Conservation (phyloP, 2,113 vertebrate genomes). For the Corythoichthys haematopterus region DNA sequence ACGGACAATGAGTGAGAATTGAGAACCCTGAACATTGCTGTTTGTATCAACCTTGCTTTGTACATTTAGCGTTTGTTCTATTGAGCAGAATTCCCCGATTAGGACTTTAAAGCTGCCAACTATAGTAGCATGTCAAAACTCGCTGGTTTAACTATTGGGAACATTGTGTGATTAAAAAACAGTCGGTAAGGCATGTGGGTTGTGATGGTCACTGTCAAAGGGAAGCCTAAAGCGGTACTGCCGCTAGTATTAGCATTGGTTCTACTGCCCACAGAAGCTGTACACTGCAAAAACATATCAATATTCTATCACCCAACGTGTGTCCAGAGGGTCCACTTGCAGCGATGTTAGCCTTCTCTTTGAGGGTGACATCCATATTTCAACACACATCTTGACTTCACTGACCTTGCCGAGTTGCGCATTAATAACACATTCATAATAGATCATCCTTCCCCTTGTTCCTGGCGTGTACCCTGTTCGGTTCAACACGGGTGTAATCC, state of each 20-base stretch:
- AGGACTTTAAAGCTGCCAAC: background rate
- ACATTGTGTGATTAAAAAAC: background rate
- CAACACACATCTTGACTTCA: slow-evolving; percentile 68
- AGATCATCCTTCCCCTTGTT: slow-evolving; percentile 70
- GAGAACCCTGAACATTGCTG: too few species aligned
- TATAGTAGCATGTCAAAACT: background rate
- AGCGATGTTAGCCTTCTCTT: slow-evolving; percentile 56
- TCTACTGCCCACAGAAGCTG: slow-evolving; percentile 13
- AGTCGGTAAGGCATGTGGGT: background rate
- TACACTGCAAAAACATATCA: slow-evolving; percentile 40
- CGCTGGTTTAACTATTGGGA: background rate
- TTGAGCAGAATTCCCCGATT: too few species aligned
- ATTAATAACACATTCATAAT: slow-evolving; percentile 77
- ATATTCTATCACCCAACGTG: slow-evolving; percentile 47
- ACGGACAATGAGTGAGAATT: too few species aligned
- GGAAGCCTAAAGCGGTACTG: background rate
- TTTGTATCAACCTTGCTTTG: too few species aligned
- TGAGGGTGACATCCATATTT: slow-evolving; percentile 66
- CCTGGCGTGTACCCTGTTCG: slow-evolving; percentile 53
- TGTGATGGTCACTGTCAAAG: background rate
- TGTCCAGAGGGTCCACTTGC: slow-evolving; percentile 64
- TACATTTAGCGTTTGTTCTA: too few species aligned
- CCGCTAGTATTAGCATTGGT: slow-evolving; percentile 5
- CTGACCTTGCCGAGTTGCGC: slow-evolving; percentile 66
- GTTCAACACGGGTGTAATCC: slow-evolving; percentile 47